Evolutionary conservation across 2,113 vertebrate species (phyloP).

Genomic region (Castor canadensis): DNA sequence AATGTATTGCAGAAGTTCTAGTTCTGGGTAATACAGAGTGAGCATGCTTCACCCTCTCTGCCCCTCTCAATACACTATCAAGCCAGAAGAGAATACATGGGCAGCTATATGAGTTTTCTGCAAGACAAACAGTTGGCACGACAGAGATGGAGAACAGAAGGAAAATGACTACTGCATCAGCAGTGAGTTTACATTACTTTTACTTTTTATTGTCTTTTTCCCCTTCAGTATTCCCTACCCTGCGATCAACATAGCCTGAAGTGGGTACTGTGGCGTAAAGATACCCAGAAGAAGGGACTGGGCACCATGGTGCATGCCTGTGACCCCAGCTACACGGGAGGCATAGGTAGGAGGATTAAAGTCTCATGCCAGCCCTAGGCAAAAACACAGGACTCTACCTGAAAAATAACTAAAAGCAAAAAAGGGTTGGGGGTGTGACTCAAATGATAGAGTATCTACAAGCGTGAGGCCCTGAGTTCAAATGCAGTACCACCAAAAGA

Average conservation of each 20-base stretch:
- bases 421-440: no score
- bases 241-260: background rate
- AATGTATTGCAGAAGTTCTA: background rate
- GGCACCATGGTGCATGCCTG: no score
- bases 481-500: no score
- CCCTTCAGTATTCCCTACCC: background rate
- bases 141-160: background rate
- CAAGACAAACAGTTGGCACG: background rate
- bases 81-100: background rate
- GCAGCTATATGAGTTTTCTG: background rate
- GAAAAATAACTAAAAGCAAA: no score
- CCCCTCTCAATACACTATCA: background rate
- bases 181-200: background rate
- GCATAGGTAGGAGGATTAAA: no score
- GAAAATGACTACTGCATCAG: background rate
- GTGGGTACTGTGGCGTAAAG: background rate
- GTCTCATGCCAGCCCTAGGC: no score
- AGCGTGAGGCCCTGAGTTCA: no score
- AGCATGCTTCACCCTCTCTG: background rate
- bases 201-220: background rate
- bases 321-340: no score
- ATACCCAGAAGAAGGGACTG: background rate
- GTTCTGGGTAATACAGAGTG: background rate
- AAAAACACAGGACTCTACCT: no score
- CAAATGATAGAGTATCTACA: no score